phyloP scores from a whole-genome alignment of 2,113 vertebrate genomes.

The Kryptolebias marmoratus region DNA sequence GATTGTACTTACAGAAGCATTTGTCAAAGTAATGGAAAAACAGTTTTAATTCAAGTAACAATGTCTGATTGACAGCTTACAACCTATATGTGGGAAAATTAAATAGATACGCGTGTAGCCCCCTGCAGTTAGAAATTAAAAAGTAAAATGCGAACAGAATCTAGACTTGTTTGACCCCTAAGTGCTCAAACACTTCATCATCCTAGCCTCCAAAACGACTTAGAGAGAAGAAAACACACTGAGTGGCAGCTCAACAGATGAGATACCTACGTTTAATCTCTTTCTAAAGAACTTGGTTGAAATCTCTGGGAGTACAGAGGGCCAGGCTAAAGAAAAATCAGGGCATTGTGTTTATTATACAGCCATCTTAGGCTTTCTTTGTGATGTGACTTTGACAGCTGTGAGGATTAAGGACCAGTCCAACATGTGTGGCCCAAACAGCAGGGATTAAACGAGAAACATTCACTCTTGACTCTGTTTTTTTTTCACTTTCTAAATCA shows the following conservation, averaged over 20 bases:
- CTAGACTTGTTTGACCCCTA: constrained; percentile 44
- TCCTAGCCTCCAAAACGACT: constrained; percentile 20
- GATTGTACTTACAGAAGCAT: background rate
- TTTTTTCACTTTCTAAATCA: constrained; percentile 66
- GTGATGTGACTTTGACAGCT: constrained; percentile 73
- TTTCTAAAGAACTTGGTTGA: constrained; percentile 63
- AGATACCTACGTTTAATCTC: constrained; percentile 73
- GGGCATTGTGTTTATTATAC: constrained; percentile 65
- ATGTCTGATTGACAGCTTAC: background rate
- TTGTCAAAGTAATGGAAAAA: background rate
- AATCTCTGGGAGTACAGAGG: constrained; percentile 54
- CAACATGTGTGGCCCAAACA: constrained; percentile 62
- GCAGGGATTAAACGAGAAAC: constrained; percentile 72
- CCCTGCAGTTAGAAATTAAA: constrained; percentile 35
- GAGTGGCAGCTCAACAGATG: constrained; percentile 74
- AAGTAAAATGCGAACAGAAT: constrained; percentile 33
- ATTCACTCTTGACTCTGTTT: constrained; percentile 62
- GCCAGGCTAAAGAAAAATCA: constrained; percentile 63
- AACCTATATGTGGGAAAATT: background rate
- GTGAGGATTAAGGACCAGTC: constrained; percentile 71
- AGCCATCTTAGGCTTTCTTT: constrained; percentile 64
- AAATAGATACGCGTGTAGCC: constrained; percentile 16
- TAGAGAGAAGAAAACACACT: constrained; percentile 48
- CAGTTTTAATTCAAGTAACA: background rate
- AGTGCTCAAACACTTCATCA: constrained; percentile 37